phyloP scores from a whole-genome alignment of 2,888 invertebrate species.

The Metalampra italica region DNA sequence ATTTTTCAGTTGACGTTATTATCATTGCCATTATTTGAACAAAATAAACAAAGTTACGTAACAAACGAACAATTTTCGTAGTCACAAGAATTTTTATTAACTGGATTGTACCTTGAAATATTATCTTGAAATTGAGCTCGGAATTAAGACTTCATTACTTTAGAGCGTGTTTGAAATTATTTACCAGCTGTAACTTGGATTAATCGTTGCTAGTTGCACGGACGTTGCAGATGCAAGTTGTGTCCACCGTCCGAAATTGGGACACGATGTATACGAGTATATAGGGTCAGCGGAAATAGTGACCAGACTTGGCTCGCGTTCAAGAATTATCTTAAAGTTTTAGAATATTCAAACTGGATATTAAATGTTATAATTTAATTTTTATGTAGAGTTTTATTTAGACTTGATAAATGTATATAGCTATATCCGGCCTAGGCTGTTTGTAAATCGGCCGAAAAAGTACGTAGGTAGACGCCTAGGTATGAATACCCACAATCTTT shows the following conservation, averaged over 20 bases:
- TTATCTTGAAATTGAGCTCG: neutral
- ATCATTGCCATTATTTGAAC: too few species aligned
- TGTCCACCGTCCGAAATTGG: conserved; percentile 23
- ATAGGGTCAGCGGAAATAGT: conserved; percentile 38
- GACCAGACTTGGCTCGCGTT: conserved; percentile 38
- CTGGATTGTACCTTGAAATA: too few species aligned
- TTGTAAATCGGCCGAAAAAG: too few species aligned
- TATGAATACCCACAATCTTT: too few species aligned
- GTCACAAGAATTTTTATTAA: too few species aligned
- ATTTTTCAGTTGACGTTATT: too few species aligned
- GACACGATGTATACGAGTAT: conserved; percentile 23
- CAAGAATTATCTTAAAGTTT: conserved; percentile 40
- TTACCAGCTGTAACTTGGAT: neutral
- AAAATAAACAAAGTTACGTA: too few species aligned
- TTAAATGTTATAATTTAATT: neutral
- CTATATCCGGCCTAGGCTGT: too few species aligned
- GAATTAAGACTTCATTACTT: neutral
- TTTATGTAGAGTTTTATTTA: too few species aligned
- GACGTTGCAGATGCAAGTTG: conserved; percentile 21
- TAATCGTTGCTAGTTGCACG: neutral
- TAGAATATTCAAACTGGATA: conserved; percentile 19
- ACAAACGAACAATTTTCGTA: too few species aligned
- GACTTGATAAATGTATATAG: too few species aligned
- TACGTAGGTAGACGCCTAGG: too few species aligned
- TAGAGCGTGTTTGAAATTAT: neutral